phyloP scores from a whole-genome alignment of 2,113 vertebrate genomes.

The Seriola rivoliana region DNA sequence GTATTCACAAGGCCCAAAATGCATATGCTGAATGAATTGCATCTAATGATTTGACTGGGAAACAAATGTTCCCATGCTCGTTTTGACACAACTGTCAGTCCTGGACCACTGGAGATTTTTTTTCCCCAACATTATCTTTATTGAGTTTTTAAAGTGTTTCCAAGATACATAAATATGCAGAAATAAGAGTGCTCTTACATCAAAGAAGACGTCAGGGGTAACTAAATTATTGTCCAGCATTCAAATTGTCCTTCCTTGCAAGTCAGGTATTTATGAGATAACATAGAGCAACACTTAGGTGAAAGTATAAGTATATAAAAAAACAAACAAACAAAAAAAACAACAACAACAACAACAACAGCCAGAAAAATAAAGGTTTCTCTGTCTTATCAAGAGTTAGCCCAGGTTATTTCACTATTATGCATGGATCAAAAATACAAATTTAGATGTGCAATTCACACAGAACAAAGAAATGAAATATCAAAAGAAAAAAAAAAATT shows the following conservation, averaged over 20 bases:
- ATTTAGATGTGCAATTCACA: background rate
- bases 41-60: too few relatives aligned
- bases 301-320: background rate
- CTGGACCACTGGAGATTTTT: too few relatives aligned
- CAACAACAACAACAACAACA: background rate
- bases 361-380: background rate
- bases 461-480: background rate
- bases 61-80: too few relatives aligned
- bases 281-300: background rate
- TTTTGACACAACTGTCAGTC: too few relatives aligned
- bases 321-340: background rate
- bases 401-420: background rate
- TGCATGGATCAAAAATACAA: background rate
- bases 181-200: background rate
- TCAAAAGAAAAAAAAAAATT: background rate
- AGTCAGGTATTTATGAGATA: background rate
- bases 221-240: background rate
- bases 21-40: too few relatives aligned
- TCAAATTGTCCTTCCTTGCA: background rate
- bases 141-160: too few relatives aligned
- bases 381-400: background rate
- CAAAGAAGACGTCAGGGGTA: too few relatives aligned
- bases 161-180: too few relatives aligned
- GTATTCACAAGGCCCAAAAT: too few relatives aligned
- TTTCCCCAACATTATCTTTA: too few relatives aligned